Base-by-base conservation (phyloP, 2,797 vertebrate species). In the Lacerta bilineata region DNA sequence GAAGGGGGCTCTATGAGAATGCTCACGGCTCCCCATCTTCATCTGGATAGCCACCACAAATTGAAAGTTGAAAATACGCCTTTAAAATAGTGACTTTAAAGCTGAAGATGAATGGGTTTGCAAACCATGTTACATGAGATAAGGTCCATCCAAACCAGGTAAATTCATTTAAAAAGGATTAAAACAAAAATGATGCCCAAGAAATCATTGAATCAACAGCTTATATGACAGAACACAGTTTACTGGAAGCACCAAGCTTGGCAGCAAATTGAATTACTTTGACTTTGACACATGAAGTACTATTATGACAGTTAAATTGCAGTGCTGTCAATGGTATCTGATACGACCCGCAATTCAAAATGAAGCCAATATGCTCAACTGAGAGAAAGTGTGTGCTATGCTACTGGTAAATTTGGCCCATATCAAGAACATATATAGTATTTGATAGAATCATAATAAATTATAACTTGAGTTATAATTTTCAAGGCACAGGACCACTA, bases 271-370 rank as follows among this genome's bases (percentile, higher is more conserved):
- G 55, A 80, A 85, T 85, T 85, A 85, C 55, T 89, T 64, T 18
- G 29, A 84, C 80, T 74, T 74, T 61, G 83, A 64, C 77, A 89
- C 39, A 29, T 74, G 27, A 75, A 66, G 43, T 5, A 20, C 78
- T 85, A 79, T 74, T 80, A 74, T 85, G 83, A 89, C 77, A 80
- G 83, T 80, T 80, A 89, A 85, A 89, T 85, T 85, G 77, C n/a
- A 75, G 23, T 50, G 77, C 41, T 85, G 76, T 80, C 68, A 87
- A 75, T 66, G 50, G 39, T 25, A 74, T 80, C n/a, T n/a, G 20
- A 64, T 75, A 68, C 64, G 55, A 33, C 36, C 78, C 43, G n/a
- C 50, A 81, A 50, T 80, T 89, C 59, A 85, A 74, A 89, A 33
- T 46, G 39, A n/a, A 80, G 41, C 55, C 55, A 85, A 85, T 85